phyloP scores from a whole-genome alignment of 2,113 vertebrate species.

The Bothrops jararaca region DNA sequence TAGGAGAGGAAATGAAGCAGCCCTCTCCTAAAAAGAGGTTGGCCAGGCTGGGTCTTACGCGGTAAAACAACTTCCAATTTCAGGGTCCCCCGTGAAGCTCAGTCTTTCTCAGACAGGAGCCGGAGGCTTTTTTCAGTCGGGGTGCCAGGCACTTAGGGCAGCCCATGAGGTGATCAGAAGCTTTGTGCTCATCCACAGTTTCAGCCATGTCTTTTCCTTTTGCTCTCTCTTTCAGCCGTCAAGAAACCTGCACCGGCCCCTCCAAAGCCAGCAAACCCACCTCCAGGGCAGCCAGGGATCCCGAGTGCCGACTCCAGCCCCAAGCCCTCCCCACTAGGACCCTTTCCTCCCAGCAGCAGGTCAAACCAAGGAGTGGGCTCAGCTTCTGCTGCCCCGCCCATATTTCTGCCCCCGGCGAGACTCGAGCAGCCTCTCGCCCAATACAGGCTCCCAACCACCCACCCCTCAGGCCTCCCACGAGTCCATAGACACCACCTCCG shows the following conservation, averaged over 20 bases:
- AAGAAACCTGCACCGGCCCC: slow-evolving; percentile 96
- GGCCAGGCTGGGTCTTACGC: neutral
- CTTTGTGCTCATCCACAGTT: neutral
- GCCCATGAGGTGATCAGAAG: fast-evolving
- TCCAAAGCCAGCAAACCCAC: slow-evolving; percentile 88
- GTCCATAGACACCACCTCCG: slow-evolving; percentile 57
- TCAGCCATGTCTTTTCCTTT: neutral
- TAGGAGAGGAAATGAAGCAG: neutral
- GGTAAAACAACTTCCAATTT: neutral
- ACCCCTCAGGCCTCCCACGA: slow-evolving; percentile 86
- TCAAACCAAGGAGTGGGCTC: slow-evolving; percentile 61
- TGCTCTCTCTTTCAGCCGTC: slow-evolving; percentile 68
- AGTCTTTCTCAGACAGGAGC: too few relatives aligned
- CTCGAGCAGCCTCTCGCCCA: slow-evolving; percentile 83
- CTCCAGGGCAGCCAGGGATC: slow-evolving; percentile 77
- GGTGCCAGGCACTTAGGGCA: neutral
- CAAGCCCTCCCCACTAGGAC: slow-evolving; percentile 72
- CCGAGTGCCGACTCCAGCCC: slow-evolving; percentile 67
- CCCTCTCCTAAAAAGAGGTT: neutral
- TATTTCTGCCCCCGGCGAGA: slow-evolving; percentile 75
- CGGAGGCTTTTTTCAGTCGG: neutral
- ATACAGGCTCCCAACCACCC: slow-evolving; percentile 93
- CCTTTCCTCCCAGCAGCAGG: slow-evolving; percentile 65
- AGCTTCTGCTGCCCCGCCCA: slow-evolving; percentile 43
- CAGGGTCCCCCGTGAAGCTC: too few relatives aligned